Evolutionary conservation across 2,797 vertebrate genomes (phyloP), one percentile per base, ranked within the genome.

Genomic region (Phalanger gymnotis): DNA sequence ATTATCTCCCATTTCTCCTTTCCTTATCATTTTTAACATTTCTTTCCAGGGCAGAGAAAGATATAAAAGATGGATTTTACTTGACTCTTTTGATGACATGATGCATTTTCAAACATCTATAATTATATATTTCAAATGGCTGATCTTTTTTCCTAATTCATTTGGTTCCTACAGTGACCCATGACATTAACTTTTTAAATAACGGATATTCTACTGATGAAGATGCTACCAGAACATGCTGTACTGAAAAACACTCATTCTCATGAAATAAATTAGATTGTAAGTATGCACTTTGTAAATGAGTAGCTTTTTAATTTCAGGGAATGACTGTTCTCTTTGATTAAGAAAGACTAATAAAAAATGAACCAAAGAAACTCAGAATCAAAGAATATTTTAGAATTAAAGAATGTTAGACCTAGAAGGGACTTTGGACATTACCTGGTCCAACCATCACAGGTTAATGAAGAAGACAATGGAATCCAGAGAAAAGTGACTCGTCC

Each of bases 301-400:
- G 53, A 91, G 25, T 53, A 19, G 3, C 40, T 12, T 92, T 94
- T 96, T 91, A 92, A 73, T 94, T 95, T 96, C 94, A 47, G 47
- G 91, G 96, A 97, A 95, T 16, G 28, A 53, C 34, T 91, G 9
- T 27, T 96, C 28, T 92, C 31, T 93, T 96, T 96, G 55, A 95
- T 91, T 93, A 92, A 95, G 94, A 95, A 34, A 57, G 94, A 90
- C 53, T 87, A 22, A 90, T 25, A 51, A 47, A 58, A 14, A 57
- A 81, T 92, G 31, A 94, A 96, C 34, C 6, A 87, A 87, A 92
- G 5, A 81, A 14, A 93, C 54, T 90, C 27, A 47, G 51, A 87
- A 95, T 87, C 73, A 87, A 47, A 87, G 40, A 87, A 87, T 51
- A 47, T 81, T 47, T 55, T 55, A 5, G 54, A 55, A 55, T 25